Evolutionary conservation across 2,113 vertebrate species (phyloP).

Genomic region (Dascyllus trimaculatus): DNA sequence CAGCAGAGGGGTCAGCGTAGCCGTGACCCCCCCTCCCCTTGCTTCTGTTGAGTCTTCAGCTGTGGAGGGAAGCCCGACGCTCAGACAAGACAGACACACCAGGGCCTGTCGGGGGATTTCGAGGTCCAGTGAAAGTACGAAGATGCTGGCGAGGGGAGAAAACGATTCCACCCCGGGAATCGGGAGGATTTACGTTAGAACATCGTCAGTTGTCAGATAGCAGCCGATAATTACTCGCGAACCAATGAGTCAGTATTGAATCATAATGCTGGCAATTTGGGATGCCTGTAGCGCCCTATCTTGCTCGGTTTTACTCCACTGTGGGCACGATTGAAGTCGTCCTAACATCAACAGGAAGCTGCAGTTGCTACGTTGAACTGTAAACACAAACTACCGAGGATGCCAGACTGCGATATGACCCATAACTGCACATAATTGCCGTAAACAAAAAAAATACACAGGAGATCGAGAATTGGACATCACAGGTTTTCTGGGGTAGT

Average conservation of each 20-base stretch:
- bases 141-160: conserved; percentile 12
- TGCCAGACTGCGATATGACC: conserved; percentile 79
- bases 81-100: conserved; percentile 54
- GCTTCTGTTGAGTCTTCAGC: conserved; percentile 78
- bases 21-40: conserved; percentile 52
- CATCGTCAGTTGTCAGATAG: neutral
- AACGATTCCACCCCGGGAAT: conserved; percentile 2
- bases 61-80: conserved; percentile 50
- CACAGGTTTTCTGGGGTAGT: conserved; percentile 53
- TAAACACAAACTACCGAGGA: conserved; percentile 75
- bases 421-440: conserved; percentile 78
- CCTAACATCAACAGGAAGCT: conserved; percentile 83
- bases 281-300: neutral
- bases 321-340: conserved; percentile 70
- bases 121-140: conserved; percentile 15
- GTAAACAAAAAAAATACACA: conserved; percentile 76
- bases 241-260: neutral
- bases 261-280: conserved; percentile 28
- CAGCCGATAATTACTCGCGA: neutral
- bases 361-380: conserved; percentile 68
- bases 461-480: conserved; percentile 66
- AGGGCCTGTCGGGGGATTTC: conserved; percentile 28
- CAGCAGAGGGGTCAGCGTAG: conserved; percentile 77
- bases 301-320: conserved; percentile 25
- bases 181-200: neutral